Conservation (phyloP, 2,113 vertebrate species). For the Indri indri region DNA sequence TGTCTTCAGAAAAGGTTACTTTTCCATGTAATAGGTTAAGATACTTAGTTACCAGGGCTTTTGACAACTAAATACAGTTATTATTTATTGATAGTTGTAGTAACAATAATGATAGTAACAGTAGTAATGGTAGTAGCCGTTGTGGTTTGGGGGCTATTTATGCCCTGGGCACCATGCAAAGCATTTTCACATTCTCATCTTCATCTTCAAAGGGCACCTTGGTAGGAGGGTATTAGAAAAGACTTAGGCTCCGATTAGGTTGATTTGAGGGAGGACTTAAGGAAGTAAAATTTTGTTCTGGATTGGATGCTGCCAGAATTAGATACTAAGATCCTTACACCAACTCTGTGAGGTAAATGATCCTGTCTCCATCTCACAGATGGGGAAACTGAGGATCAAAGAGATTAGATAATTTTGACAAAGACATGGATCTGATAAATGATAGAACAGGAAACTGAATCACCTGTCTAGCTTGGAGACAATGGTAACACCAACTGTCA, state of each 20-base stretch:
- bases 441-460: neutral
- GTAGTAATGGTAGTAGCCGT: neutral
- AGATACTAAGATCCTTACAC: neutral
- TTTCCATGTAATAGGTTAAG: neutral
- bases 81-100: neutral
- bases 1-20: slow-evolving; percentile 1
- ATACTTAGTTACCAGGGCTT: neutral
- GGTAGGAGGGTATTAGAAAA: neutral
- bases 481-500: neutral
- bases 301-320: neutral
- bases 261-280: neutral
- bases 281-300: neutral
- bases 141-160: neutral
- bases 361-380: neutral
- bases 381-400: neutral
- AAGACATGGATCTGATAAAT: slow-evolving; percentile 3
- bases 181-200: neutral
- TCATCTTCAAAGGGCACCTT: neutral
- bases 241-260: neutral
- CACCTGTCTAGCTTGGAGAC: neutral
- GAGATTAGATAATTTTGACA: neutral
- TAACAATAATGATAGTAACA: neutral
- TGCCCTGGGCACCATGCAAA: neutral
- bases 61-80: neutral
- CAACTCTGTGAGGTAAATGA: neutral